Percentiles rank a stretch among this genome's conserved stretches.
phyloP scores from a whole-genome alignment of 2,113 vertebrate species.

The Myiopsitta monachus region DNA sequence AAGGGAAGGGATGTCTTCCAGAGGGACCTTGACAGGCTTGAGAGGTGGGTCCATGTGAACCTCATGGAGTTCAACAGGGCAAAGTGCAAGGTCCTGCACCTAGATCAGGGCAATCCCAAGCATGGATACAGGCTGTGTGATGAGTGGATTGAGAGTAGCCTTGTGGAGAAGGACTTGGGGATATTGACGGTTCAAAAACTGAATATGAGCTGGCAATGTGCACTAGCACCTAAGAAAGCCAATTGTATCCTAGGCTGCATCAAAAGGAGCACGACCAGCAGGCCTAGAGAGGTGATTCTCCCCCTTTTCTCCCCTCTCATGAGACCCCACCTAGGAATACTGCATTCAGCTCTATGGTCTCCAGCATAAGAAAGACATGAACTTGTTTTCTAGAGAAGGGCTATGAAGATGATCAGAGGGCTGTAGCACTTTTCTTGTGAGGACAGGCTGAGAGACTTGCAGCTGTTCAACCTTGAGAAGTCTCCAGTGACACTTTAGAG shows the following conservation, averaged over 20 bases:
- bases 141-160: background rate
- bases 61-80: background rate
- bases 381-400: background rate
- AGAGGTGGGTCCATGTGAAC: background rate
- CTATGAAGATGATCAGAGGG: background rate
- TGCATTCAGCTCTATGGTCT: background rate
- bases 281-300: background rate
- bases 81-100: background rate
- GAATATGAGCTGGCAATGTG: rapidly evolving
- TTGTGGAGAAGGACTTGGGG: background rate
- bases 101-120: background rate
- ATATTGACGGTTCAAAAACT: background rate
- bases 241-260: background rate
- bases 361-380: background rate
- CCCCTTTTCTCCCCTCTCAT: background rate
- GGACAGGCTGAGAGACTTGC: background rate
- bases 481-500: background rate
- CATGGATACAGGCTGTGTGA: background rate
- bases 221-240: background rate
- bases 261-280: background rate
- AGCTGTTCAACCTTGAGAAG: background rate
- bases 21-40: background rate
- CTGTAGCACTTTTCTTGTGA: background rate
- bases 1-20: background rate
- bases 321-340: background rate